Evolutionary conservation across 1,140 invertebrate genomes (phyloP).

Genomic region (Zaprionus camerounensis): DNA sequence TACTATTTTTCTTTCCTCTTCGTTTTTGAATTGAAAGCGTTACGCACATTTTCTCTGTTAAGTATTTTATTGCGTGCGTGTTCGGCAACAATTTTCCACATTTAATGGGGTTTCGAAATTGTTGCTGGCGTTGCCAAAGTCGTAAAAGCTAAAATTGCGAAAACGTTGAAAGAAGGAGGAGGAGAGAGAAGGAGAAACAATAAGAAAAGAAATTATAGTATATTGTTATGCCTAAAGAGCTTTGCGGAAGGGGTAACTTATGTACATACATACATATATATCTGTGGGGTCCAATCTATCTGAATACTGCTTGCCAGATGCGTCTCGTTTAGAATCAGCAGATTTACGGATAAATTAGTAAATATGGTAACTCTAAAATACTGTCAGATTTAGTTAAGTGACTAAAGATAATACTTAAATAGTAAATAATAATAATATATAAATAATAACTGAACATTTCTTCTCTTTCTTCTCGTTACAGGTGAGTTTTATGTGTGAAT

Average conservation of each 20-base stretch:
- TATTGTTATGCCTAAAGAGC: conserved; percentile 36
- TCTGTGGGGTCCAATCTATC: neutral
- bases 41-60: conserved; percentile 63
- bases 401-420: no score
- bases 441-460: conserved; percentile 23
- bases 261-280: neutral
- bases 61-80: conserved; percentile 62
- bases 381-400: no score
- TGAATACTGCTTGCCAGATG: neutral
- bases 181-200: conserved; percentile 8
- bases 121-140: conserved; percentile 65
- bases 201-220: conserved; percentile 28
- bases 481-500: conserved; percentile 37
- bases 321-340: no score
- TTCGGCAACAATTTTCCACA: conserved; percentile 63
- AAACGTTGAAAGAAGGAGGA: conserved; percentile 1
- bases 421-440: no score
- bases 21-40: conserved; percentile 27
- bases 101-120: conserved; percentile 65
- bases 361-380: no score
- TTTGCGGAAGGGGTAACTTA: conserved; percentile 17
- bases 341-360: no score
- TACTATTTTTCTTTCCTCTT: conserved; percentile 4
- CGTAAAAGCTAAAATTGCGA: conserved; percentile 58
- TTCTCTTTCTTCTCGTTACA: conserved; percentile 29